Conservation (phyloP, 2,113 vertebrate species). For the Montifringilla adamsi region DNA sequence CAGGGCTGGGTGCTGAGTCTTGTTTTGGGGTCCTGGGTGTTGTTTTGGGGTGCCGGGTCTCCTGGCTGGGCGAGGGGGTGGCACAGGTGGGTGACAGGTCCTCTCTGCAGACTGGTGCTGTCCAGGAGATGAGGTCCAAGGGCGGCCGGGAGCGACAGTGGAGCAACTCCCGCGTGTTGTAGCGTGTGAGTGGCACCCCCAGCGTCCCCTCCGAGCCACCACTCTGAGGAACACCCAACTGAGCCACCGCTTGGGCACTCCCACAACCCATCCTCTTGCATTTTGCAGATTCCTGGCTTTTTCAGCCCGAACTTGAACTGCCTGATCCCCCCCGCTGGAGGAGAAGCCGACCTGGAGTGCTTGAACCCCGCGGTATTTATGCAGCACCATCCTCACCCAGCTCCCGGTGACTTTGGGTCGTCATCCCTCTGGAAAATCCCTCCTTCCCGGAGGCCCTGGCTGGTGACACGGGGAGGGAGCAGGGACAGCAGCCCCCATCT, state of each 20-base stretch:
- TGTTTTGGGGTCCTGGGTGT: too few relatives aligned
- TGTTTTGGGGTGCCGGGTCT: not conserved
- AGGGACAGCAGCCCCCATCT: not conserved
- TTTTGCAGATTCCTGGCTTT: conserved; percentile 31
- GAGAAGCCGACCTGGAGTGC: not conserved
- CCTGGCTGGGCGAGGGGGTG: not conserved
- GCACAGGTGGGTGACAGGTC: not conserved
- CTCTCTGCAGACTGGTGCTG: conserved; percentile 75
- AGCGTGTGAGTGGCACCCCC: conserved; percentile 23
- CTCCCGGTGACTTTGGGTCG: not conserved
- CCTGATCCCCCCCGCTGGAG: not conserved
- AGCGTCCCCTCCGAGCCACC: accelerated
- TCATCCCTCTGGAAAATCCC: not conserved
- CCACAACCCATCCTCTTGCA: accelerated
- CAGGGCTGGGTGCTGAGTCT: too few relatives aligned
- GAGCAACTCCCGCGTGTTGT: conserved; percentile 75
- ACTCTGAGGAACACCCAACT: accelerated
- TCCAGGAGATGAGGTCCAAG: conserved; percentile 92
- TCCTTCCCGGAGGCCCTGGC: not conserved
- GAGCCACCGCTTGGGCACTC: accelerated
- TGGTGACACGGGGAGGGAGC: accelerated
- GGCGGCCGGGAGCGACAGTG: conserved; percentile 78
- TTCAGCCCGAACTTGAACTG: conserved; percentile 49
- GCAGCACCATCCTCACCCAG: not conserved
- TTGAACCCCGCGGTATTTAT: conserved; percentile 27